Evolutionary conservation across 2,888 invertebrate species (phyloP).

Genomic region (Ctenicera cuprea): DNA sequence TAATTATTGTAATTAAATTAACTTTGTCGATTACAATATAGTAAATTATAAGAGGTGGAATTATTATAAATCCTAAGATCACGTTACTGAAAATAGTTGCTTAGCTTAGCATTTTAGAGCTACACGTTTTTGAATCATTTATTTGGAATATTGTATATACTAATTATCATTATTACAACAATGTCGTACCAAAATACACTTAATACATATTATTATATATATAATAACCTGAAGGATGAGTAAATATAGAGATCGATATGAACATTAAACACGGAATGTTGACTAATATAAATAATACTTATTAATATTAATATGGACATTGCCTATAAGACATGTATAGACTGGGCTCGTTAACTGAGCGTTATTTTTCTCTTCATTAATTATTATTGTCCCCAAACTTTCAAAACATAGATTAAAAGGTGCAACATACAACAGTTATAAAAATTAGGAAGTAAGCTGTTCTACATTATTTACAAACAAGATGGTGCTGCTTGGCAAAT

Average conservation of each 20-base stretch:
- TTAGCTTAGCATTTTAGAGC: slow-evolving; percentile 2
- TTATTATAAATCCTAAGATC: too few relatives aligned
- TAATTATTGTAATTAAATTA: not conserved
- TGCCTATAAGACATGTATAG: not conserved
- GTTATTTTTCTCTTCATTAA: not conserved
- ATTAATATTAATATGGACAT: slow-evolving; percentile 4
- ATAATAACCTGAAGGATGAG: slow-evolving; percentile 11
- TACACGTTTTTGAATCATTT: not conserved
- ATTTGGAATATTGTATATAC: not conserved
- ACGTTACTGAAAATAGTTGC: too few relatives aligned
- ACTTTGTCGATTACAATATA: not conserved
- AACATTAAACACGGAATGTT: slow-evolving; percentile 28
- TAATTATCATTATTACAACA: slow-evolving; percentile 6
- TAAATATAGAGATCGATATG: slow-evolving; percentile 12
- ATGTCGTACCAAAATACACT: slow-evolving; percentile 32
- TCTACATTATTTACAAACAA: slow-evolving; percentile 2
- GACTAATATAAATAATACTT: slow-evolving; percentile 14
- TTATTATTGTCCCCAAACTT: slow-evolving; percentile 21
- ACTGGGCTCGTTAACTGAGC: not conserved
- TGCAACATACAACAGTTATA: slow-evolving; percentile 4
- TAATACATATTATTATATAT: slow-evolving; percentile 27
- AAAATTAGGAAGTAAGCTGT: not conserved
- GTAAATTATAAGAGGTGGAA: too few relatives aligned
- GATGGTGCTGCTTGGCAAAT: not conserved
- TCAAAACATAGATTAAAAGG: not conserved